Percentiles rank a stretch among this genome's conserved stretches.
Conservation (phyloP, 2,888 invertebrate genomes). For the Drepana falcataria region DNA sequence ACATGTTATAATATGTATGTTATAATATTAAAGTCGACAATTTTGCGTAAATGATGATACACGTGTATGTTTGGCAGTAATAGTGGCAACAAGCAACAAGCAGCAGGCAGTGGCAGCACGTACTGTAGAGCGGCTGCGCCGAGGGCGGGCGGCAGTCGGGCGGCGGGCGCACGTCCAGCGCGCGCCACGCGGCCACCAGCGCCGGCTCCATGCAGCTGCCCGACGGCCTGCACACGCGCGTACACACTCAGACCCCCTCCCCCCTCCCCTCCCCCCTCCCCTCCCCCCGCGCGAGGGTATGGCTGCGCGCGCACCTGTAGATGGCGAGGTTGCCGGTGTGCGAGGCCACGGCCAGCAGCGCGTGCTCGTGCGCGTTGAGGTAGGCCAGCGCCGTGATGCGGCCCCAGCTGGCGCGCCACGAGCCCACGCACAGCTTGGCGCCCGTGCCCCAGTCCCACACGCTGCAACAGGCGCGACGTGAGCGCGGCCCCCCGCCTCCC, state of each 20-base stretch:
- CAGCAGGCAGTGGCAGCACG: constrained; percentile 28
- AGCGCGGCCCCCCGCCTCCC: too few species aligned
- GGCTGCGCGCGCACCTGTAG: constrained; percentile 61
- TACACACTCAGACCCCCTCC: background rate
- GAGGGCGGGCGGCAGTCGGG: constrained; percentile 63
- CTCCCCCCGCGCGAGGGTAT: background rate
- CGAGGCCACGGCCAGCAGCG: constrained; percentile 85
- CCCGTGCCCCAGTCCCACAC: constrained; percentile 91
- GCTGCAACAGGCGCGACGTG: too few species aligned
- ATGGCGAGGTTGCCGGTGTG: constrained; percentile 88
- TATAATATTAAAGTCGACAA: too few species aligned
- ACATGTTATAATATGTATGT: too few species aligned
- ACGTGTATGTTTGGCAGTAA: too few species aligned
- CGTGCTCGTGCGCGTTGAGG: constrained; percentile 90
- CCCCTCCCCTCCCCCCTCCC: too few species aligned
- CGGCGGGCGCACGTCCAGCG: constrained; percentile 81
- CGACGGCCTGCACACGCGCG: constrained; percentile 29
- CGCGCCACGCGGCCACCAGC: constrained; percentile 89
- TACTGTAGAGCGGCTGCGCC: constrained; percentile 64
- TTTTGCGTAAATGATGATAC: too few species aligned
- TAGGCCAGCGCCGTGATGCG: constrained; percentile 91
- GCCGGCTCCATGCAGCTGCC: constrained; percentile 51
- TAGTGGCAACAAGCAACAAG: too few species aligned
- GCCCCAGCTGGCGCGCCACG: constrained; percentile 74
- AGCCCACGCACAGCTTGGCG: constrained; percentile 81